Evolutionary conservation across 2,113 vertebrate species (phyloP).

Genomic region (Aspidoscelis tigris): DNA sequence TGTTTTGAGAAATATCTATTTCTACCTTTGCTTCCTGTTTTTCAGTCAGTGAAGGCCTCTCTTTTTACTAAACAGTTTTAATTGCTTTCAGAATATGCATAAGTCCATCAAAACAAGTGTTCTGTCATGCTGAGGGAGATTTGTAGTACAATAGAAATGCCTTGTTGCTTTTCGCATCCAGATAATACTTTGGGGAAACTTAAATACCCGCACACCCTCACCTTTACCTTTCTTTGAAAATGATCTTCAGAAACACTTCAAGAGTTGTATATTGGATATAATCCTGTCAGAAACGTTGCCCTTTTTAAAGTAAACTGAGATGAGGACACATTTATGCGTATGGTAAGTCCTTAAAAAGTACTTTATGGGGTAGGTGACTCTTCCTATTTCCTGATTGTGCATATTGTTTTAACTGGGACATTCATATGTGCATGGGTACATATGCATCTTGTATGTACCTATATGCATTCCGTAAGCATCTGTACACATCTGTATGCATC

Average conservation of each 20-base stretch:
- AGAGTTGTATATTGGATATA: neutral
- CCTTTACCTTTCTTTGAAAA: neutral
- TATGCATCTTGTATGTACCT: too few species aligned
- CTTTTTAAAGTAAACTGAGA: neutral
- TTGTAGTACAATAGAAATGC: neutral
- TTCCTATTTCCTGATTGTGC: constrained; percentile 4
- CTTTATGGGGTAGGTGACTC: neutral
- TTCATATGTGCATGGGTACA: too few species aligned
- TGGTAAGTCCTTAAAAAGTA: neutral
- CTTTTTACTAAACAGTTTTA: too few species aligned
- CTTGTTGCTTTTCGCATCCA: neutral
- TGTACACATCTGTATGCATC: too few species aligned
- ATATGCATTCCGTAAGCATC: too few species aligned
- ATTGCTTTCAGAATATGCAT: neutral
- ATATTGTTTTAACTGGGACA: neutral
- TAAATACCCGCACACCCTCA: neutral
- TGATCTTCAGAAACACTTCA: neutral
- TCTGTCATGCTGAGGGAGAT: neutral
- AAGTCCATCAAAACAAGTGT: neutral
- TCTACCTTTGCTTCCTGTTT: too few species aligned
- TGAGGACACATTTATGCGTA: neutral
- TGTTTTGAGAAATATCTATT: too few species aligned
- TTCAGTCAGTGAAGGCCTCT: too few species aligned
- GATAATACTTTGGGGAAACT: neutral
- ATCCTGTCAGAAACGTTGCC: neutral